Base-by-base conservation (phyloP, 2,797 vertebrate species). In the Pantherophis alleghaniensis region DNA sequence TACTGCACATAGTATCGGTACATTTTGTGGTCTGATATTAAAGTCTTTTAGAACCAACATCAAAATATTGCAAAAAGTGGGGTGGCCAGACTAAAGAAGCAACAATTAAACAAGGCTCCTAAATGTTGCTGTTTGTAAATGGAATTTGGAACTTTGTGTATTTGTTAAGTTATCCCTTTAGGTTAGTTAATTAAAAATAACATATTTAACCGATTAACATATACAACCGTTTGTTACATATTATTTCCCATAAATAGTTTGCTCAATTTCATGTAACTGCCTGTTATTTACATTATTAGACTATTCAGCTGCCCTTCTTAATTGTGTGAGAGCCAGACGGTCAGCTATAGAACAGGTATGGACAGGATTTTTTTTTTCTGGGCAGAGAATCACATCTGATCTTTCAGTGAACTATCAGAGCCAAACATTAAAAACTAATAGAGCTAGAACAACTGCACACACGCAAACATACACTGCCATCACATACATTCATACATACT, bases 51-150 rank as follows among this genome's bases (percentile, higher is more conserved):
- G 93, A 95, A 93, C 32, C 89, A 90, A 51, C 86, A 93, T 53
- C 61, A 63, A 63, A 63, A 28, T 63, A 63, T 28, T 92, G 83
- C 88, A 94, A 47, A 95, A 93, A 94, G 55, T 86, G 1, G 22
- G 47, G 47, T 16, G 94, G 51, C 9, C 4, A 20, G 0, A 94
- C 24, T 16, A 92, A 94, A 93, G n/a, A 94, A 90, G 55, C 66
- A 37, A 86, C 74, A 32, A 60, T 60, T 79, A 53, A 61, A 61
- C 11, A 14, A 88, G 28, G 14, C 14, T 26, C 55, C 37, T 7
- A 74, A 37, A 26, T 61, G 7, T 79, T 61, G 60, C 74, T 61
- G 20, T 88, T n/a, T 28, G 16, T 37, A 28, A 91, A 47, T 28
- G n/a, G 86, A 42, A 88, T 20, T 2, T 91, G 60, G 60, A 90